These are phyloP conservation scores for Cheilosia pagana DNA, from an alignment of 2,888 invertebrate species.

Conservation along the genomic window DNA sequence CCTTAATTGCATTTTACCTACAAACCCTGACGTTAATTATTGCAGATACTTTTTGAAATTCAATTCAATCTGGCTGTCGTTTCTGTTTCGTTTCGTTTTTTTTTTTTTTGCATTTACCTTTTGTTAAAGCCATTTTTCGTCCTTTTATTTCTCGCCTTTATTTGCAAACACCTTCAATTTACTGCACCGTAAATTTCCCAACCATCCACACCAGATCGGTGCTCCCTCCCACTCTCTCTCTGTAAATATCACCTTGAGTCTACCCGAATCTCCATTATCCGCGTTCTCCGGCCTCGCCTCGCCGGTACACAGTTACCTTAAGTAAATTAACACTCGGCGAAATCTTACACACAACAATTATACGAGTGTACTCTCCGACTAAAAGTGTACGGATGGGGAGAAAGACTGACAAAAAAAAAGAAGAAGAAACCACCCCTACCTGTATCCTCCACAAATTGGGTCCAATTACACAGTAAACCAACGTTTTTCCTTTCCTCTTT, in stretches of 20 bases:
- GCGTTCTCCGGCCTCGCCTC: slow-evolving; percentile 4
- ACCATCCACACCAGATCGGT: slow-evolving; percentile 10
- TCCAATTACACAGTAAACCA: slow-evolving; percentile 71
- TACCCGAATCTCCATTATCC: slow-evolving; percentile 52
- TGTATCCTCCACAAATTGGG: slow-evolving; percentile 63
- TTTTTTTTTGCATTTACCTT: background rate
- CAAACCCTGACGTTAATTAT: slow-evolving; percentile 44
- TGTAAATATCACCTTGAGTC: slow-evolving; percentile 39
- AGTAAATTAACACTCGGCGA: slow-evolving; percentile 72
- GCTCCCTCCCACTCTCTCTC: slow-evolving; percentile 16
- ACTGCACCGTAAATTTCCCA: slow-evolving; percentile 37
- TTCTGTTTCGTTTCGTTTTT: background rate
- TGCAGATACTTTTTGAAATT: slow-evolving; percentile 46
- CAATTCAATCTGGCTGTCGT: slow-evolving; percentile 27
- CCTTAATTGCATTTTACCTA: slow-evolving; percentile 58
- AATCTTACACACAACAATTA: slow-evolving; percentile 69
- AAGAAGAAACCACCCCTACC: slow-evolving; percentile 23
- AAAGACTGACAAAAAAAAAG: slow-evolving; percentile 22
- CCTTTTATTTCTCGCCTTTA: slow-evolving; percentile 39
- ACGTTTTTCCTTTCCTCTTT: slow-evolving; percentile 30
- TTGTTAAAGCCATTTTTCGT: slow-evolving; percentile 9
- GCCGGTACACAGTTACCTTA: slow-evolving; percentile 17
- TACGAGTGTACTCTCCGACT: slow-evolving; percentile 9
- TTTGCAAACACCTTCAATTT: slow-evolving; percentile 61
- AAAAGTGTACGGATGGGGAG: background rate